These are phyloP conservation scores for Phoxinus dragarum DNA, from an alignment of 2,797 vertebrate species.

Conservation along the genomic window DNA sequence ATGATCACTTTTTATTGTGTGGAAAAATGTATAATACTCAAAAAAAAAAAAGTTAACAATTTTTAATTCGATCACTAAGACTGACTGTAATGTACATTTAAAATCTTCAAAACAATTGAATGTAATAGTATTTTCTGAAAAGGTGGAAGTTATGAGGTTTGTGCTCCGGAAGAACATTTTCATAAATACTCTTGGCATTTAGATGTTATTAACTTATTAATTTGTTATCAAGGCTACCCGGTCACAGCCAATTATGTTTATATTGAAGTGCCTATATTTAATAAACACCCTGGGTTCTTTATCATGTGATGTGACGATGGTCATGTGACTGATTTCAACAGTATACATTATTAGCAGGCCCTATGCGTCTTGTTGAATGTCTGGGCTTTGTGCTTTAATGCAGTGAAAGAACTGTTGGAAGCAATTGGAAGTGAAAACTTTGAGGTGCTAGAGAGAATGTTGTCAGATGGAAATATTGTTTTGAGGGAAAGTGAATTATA, in stretches of 20 bases:
- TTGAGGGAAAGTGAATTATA: not conserved
- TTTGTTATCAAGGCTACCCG: not conserved
- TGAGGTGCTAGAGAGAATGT: not conserved
- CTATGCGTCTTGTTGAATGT: not conserved
- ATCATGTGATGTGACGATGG: not conserved
- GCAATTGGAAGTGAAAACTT: conserved; percentile 9
- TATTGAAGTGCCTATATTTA: conserved; percentile 3
- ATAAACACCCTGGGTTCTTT: not conserved
- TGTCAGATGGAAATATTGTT: not conserved
- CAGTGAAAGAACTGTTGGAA: not conserved
- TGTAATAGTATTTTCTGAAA: not conserved
- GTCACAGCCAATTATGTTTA: not conserved
- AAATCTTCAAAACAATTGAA: conserved; percentile 5
- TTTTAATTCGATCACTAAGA: not conserved
- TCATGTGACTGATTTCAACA: not conserved
- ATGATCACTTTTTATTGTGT: not conserved
- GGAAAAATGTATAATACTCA: not conserved
- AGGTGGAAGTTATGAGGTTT: not conserved
- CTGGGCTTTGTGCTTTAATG: not conserved
- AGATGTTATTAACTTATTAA: not conserved
- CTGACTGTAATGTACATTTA: not conserved
- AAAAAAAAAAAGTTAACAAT: not conserved
- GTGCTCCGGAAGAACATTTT: not conserved
- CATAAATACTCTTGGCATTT: conserved; percentile 4
- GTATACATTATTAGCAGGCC: not conserved